Evolutionary conservation across 2,888 invertebrate genomes (phyloP).

Genomic region (Latrodectus hesperus): DNA sequence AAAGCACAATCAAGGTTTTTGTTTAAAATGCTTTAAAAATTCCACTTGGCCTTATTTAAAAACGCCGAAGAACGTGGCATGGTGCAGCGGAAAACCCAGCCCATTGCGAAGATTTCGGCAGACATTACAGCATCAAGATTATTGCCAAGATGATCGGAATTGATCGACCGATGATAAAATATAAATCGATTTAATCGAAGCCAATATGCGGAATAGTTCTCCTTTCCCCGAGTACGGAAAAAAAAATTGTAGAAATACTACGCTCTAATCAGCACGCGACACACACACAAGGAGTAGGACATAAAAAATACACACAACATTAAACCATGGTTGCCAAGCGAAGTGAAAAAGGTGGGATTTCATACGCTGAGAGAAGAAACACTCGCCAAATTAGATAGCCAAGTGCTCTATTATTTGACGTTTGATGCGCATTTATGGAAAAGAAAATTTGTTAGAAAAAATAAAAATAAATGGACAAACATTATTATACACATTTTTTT

Average conservation of each 20-base stretch:
- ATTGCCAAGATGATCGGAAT: conserved; percentile 18
- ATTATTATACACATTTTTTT: too few relatives aligned
- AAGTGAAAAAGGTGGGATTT: conserved; percentile 31
- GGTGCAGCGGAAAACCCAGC: conserved; percentile 42
- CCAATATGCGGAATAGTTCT: conserved; percentile 8
- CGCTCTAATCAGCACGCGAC: conserved; percentile 50
- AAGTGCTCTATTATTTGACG: background rate
- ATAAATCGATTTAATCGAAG: conserved; percentile 7
- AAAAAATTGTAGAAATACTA: conserved; percentile 27
- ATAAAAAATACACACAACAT: conserved; percentile 42
- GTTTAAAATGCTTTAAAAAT: conserved; percentile 44
- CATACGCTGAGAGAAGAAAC: conserved; percentile 35
- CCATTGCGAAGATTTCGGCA: conserved; percentile 18
- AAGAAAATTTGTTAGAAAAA: too few relatives aligned
- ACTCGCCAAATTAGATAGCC: conserved; percentile 40
- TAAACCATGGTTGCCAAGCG: conserved; percentile 46
- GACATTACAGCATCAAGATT: conserved; percentile 14
- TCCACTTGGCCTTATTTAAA: conserved; percentile 67
- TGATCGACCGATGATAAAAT: conserved; percentile 16
- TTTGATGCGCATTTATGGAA: too few relatives aligned
- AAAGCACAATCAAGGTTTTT: conserved; percentile 56
- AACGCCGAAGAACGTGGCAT: conserved; percentile 65
- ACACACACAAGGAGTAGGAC: conserved; percentile 13
- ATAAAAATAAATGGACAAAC: too few relatives aligned
- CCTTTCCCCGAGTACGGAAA: background rate